Percentiles rank a stretch among this genome's conserved stretches.
Evolutionary conservation across 2,113 vertebrate genomes (phyloP).

Genomic region (Chionis minor): DNA sequence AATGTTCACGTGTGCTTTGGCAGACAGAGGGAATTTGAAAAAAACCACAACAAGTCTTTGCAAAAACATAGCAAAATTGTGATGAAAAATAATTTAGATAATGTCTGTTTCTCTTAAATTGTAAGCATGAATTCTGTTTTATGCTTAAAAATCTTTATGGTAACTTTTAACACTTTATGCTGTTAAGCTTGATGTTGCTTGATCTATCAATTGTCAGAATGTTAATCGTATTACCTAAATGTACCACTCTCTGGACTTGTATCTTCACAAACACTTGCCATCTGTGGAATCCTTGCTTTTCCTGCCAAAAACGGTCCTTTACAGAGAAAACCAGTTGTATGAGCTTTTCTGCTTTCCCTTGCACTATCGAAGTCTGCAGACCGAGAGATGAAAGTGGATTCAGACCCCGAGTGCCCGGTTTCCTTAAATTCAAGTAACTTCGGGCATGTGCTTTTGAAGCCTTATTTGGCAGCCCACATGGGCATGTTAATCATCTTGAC

Average conservation of each 20-base stretch:
- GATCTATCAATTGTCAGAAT: background rate
- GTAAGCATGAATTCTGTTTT: background rate
- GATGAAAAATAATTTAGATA: background rate
- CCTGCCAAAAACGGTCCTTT: background rate
- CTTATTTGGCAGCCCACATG: background rate
- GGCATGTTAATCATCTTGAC: background rate
- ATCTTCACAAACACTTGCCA: background rate
- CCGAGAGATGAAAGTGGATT: background rate
- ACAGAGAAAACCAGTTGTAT: background rate
- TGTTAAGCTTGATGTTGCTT: background rate
- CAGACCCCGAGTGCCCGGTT: background rate
- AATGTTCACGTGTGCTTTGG: background rate
- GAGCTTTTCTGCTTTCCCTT: background rate
- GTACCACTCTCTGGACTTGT: background rate
- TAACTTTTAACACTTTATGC: background rate
- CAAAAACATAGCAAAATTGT: background rate
- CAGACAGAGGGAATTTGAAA: background rate
- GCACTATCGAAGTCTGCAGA: rapidly evolving
- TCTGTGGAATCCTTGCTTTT: background rate
- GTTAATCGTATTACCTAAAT: background rate
- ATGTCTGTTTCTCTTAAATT: background rate
- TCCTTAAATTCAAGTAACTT: background rate
- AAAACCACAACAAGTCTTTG: background rate
- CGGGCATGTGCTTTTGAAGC: background rate
- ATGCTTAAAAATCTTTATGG: background rate